These are phyloP conservation scores for Ectemnius cavifrons DNA, from an alignment of 2,888 invertebrate species.

Conservation along the genomic window DNA sequence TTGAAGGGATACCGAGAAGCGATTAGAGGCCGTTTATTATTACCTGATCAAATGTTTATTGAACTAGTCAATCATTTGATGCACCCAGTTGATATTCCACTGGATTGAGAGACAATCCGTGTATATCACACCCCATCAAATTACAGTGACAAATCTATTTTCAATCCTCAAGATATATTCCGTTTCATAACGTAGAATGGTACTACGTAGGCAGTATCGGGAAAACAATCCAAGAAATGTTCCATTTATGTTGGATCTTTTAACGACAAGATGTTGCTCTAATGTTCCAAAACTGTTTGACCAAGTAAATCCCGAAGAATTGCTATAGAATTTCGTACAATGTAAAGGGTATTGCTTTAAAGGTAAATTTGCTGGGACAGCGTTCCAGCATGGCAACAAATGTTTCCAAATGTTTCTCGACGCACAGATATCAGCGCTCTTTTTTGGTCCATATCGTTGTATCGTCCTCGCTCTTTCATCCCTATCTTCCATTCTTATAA, in stretches of 20 bases:
- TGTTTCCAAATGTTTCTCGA: conserved; percentile 60
- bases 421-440: conserved; percentile 41
- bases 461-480: not conserved
- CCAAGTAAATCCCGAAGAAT: conserved; percentile 48
- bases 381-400: conserved; percentile 48
- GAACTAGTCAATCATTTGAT: conserved; percentile 53
- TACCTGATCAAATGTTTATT: conserved; percentile 45
- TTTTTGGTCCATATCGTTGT: not conserved
- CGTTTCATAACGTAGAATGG: conserved; percentile 8
- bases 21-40: conserved; percentile 50
- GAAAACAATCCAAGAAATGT: not conserved
- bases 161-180: conserved; percentile 8
- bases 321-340: conserved; percentile 25
- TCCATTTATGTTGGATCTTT: conserved; percentile 20
- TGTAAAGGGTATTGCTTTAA: conserved; percentile 52
- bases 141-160: conserved; percentile 30
- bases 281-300: conserved; percentile 12
- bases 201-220: not conserved
- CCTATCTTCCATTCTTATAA: conserved; percentile 30
- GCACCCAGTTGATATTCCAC: conserved; percentile 32
- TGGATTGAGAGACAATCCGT: conserved; percentile 17
- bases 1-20: conserved; percentile 16
- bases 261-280: conserved; percentile 5
- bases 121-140: conserved; percentile 18
- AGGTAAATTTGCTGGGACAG: conserved; percentile 44